Base-by-base conservation (phyloP, 2,797 vertebrate genomes). In the Pseudomugil tenellus region DNA sequence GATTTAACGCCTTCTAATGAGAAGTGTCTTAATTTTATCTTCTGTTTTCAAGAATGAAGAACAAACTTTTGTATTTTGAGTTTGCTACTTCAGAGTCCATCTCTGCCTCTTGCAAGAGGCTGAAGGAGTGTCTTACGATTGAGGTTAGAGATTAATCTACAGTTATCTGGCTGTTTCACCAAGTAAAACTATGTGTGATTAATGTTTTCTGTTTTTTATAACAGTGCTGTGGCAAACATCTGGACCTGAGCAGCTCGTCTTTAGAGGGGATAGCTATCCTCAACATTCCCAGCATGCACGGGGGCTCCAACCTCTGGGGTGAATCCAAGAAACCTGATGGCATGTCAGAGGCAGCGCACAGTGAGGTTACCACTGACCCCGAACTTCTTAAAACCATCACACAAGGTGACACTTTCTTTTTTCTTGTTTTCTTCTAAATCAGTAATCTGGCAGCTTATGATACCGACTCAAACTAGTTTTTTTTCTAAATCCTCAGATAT, bases 291-390 rank as follows among this genome's bases (percentile, higher is more conserved):
- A 98, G 97, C 92, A 98, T 94, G 78, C 96, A 98, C 0, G 97
- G 97, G 0, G 97, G 97, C 71, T 98, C 97, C 81, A 98, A 98
- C 88, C 94, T 98, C 54, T 98, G 97, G 97, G 97, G 97, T 0
- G 96, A 98, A 58, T 93, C 95, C 75, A 96, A 94, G 89, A 96
- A 93, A 81, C 68, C 83, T 0, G 95, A 96, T 2, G 81, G 84
- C 34, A 72, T 65, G 43, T 73, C 87, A 26, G 84, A 87, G n/a
- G 82, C 88, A 39, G 89, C 89, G 17, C 72, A 72, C 8, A 85
- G 93, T 21, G 93, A 95, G 17, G 93, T 95, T 63, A 95, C 97
- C 80, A 95, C 93, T 1, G 95, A 98, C 74, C 88, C 92, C 0
- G 96, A 97, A 43, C 83, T 93, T 64, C 91, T 98, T 57, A 98